phyloP scores from a whole-genome alignment of 2,797 vertebrate species.

The Cheirogaleus major region DNA sequence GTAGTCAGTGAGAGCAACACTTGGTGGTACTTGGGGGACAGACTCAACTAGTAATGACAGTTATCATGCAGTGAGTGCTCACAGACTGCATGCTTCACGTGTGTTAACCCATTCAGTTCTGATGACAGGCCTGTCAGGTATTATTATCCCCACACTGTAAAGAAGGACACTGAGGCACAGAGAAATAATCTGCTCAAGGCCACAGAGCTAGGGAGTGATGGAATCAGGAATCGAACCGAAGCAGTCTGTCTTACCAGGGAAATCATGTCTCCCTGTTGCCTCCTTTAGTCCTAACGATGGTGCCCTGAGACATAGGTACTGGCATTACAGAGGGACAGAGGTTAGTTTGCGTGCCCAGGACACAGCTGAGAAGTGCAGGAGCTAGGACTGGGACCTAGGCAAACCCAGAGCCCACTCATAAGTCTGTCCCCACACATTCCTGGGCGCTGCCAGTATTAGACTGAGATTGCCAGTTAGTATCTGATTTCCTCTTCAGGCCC shows the following conservation, averaged over 20 bases:
- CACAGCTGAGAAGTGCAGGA: background rate
- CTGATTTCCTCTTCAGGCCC: background rate
- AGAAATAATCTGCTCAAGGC: background rate
- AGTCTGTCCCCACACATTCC: background rate
- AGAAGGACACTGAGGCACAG: background rate
- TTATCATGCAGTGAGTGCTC: background rate
- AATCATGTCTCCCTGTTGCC: too few relatives aligned
- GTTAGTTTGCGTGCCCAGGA: background rate
- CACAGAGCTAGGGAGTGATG: background rate
- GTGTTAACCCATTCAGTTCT: too few relatives aligned
- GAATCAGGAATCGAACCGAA: background rate
- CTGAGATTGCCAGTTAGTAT: background rate
- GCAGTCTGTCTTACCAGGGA: background rate
- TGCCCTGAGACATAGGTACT: background rate
- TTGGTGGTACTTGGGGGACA: too few relatives aligned
- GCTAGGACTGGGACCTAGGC: background rate
- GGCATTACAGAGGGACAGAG: background rate
- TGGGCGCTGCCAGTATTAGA: fast-evolving
- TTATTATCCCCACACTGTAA: background rate
- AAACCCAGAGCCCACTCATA: background rate
- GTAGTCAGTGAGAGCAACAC: background rate
- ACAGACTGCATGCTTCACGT: background rate
- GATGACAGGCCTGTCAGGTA: background rate
- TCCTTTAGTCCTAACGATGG: background rate
- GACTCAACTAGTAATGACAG: background rate